A percentile compares a stretch with the other conserved stretches of the same genome.
phyloP scores from a whole-genome alignment of 2,888 invertebrate genomes.

The Beris morrisii region DNA sequence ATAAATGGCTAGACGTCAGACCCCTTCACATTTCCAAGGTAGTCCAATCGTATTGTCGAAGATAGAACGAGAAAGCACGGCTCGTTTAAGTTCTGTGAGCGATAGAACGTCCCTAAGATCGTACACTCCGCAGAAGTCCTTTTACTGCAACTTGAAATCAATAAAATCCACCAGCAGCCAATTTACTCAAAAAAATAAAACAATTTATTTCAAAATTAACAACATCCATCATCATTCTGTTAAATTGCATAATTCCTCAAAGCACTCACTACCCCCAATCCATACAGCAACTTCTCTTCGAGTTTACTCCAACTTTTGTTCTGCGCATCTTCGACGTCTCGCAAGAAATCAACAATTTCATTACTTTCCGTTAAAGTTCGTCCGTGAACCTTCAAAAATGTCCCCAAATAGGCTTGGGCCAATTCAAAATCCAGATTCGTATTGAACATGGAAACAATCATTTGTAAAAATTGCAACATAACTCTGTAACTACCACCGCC shows the following conservation, averaged over 20 bases:
- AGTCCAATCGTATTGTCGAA: no score
- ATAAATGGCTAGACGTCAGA: no score
- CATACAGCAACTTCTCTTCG: conserved; percentile 71
- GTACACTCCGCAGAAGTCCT: no score
- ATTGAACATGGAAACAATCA: conserved; percentile 70
- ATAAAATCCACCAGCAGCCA: no score
- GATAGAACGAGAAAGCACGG: no score
- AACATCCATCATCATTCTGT: no score
- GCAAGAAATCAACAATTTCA: conserved; percentile 61
- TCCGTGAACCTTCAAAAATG: conserved; percentile 83
- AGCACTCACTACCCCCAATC: conserved; percentile 73
- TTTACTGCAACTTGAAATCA: no score
- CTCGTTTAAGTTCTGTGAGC: no score
- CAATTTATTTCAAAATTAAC: no score
- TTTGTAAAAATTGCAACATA: conserved; percentile 76
- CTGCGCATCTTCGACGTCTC: conserved; percentile 62
- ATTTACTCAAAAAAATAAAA: no score
- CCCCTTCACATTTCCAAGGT: no score
- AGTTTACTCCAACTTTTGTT: conserved; percentile 66
- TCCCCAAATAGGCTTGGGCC: conserved; percentile 83
- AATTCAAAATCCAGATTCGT: conserved; percentile 85
- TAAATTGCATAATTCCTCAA: conserved; percentile 62
- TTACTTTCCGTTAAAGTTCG: conserved; percentile 61
- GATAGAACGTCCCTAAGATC: no score
- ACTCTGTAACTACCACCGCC: conserved; percentile 70